Evolutionary conservation across 2,113 vertebrate genomes (phyloP), one percentile per base, ranked within the genome.

Genomic region (Xerus inauris): DNA sequence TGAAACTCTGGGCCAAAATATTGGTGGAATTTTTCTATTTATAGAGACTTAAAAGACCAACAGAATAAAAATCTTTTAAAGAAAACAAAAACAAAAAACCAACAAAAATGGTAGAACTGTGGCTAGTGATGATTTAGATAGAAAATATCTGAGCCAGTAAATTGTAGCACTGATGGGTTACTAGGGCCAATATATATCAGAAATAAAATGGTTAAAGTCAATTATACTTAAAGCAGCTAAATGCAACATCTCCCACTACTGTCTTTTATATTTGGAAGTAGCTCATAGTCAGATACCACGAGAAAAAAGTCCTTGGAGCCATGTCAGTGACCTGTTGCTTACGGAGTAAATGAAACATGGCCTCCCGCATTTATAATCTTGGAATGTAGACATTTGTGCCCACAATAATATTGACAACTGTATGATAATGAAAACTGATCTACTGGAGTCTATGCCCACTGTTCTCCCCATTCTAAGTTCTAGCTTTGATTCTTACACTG

Each of bases 401-500:
- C 32, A n/a, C 49, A 96, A 47, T 26, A 81, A 69, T 89, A 85
- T 94, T 98, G 98, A 94, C 89, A 96, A 87, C 79, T 95, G 93
- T 86, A 87, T 93, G 94, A 92, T 89, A 91, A 97, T 95, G 97
- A 98, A 93, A 96, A 97, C 57, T 72, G 95, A 95, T 40, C 72
- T 82, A 38, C 84, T 98, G 96, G 86, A 79, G 9, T 94, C 0
- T 51, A 59, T 96, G 42, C 47, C 65, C 82, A 87, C 54, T 64
- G 90, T 94, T 95, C 90, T 94, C 92, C 89, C 24, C 89, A 95
- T 92, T 89, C 93, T 95, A 97, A 98, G 97, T 97, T 97, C 92
- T 97, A 97, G 97, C 91, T 93, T 97, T 97, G 64, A 95, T 98
- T 98, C 96, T 95, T 98, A 73, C 64, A 80, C 82, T 79, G 89